Percentiles rank a stretch among this genome's conserved stretches.
Evolutionary conservation across 2,113 vertebrate genomes (phyloP).

Genomic region (Parus major): DNA sequence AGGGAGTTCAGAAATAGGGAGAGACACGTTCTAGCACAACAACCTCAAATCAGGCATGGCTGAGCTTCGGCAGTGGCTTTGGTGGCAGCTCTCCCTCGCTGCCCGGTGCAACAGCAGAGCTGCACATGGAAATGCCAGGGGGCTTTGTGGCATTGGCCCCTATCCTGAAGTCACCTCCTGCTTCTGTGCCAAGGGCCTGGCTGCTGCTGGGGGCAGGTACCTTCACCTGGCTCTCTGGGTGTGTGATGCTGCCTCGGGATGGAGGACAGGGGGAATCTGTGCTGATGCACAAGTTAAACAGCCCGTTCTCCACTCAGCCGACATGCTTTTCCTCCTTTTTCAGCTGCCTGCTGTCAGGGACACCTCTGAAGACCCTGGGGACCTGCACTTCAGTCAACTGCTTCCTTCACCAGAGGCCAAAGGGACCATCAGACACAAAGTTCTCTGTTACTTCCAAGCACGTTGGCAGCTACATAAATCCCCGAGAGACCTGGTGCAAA

Average conservation of each 20-base stretch:
- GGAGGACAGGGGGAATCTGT: too few relatives aligned
- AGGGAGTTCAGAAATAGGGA: constrained; percentile 36
- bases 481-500: neutral
- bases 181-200: neutral
- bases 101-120: fast-evolving
- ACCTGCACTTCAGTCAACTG: neutral
- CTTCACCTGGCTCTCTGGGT: fast-evolving
- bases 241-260: fast-evolving
- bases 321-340: neutral
- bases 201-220: fast-evolving
- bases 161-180: neutral
- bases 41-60: neutral
- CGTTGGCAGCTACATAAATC: neutral
- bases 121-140: neutral
- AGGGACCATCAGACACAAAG: neutral
- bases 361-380: neutral
- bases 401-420: neutral
- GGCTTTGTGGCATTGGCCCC: fast-evolving
- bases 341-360: neutral
- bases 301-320: neutral
- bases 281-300: neutral
- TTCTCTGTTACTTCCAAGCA: neutral
- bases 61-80: neutral
- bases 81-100: neutral
- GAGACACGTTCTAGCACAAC: neutral